Conservation (phyloP, 2,888 invertebrate genomes). For the Spisula subtruncata region DNA sequence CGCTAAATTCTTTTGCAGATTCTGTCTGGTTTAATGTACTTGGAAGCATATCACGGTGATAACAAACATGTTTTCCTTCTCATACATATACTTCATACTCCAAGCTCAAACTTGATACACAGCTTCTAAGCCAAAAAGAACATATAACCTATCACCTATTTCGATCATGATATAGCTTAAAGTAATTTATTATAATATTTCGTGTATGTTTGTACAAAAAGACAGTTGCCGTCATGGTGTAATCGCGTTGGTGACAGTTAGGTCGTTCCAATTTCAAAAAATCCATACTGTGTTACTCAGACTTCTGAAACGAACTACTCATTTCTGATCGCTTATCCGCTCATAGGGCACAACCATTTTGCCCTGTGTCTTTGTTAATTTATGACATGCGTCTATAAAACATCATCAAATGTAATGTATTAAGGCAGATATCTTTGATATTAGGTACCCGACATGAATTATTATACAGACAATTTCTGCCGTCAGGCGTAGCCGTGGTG, state of each 20-base stretch:
- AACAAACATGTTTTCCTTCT: too few species aligned
- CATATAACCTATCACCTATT: too few species aligned
- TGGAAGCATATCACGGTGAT: too few species aligned
- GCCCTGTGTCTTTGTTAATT: not conserved
- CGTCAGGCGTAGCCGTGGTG: not conserved
- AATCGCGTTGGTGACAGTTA: too few species aligned
- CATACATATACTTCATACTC: too few species aligned
- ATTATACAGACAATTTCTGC: not conserved
- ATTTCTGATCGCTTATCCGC: too few species aligned
- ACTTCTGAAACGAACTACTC: too few species aligned
- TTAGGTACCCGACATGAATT: not conserved
- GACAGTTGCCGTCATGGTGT: too few species aligned
- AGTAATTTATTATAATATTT: not conserved
- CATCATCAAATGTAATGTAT: not conserved
- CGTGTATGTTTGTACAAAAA: not conserved
- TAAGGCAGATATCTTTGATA: not conserved
- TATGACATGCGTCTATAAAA: constrained; percentile 17
- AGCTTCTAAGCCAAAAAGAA: too few species aligned
- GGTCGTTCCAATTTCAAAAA: not conserved
- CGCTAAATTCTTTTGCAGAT: not conserved
- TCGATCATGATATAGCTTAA: not conserved
- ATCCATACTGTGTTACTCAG: too few species aligned
- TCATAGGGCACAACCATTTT: too few species aligned
- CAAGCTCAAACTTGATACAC: too few species aligned
- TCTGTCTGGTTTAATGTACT: not conserved